These are phyloP conservation scores for Myrmecophaga tridactyla DNA, from an alignment of 2,113 vertebrate species.

Conservation along the genomic window DNA sequence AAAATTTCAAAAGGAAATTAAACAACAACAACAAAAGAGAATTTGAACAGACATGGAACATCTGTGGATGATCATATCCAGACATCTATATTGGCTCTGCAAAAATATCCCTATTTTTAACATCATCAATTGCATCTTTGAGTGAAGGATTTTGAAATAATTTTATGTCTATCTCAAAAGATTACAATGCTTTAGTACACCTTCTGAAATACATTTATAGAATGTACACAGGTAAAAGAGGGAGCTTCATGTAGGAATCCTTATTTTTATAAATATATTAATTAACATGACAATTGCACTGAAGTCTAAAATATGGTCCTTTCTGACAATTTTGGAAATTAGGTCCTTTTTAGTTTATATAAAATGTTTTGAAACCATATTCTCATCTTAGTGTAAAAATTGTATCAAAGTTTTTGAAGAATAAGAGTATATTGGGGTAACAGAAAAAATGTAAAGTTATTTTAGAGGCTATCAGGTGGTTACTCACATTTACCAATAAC, in stretches of 20 bases:
- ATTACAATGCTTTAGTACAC: conserved; percentile 19
- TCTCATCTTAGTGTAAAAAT: not conserved
- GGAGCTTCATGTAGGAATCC: not conserved
- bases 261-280: conserved; percentile 23
- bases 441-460: not conserved
- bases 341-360: conserved; percentile 44
- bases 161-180: conserved; percentile 30
- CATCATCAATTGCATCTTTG: not conserved
- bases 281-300: conserved; percentile 20
- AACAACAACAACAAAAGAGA: too few relatives aligned
- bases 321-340: not conserved
- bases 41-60: not conserved
- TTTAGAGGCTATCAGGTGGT: not conserved
- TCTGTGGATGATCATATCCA: not conserved
- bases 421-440: not conserved
- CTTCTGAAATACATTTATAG: conserved; percentile 40
- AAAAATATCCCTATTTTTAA: not conserved
- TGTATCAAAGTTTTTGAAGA: not conserved
- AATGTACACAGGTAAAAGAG: not conserved
- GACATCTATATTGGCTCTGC: not conserved
- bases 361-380: not conserved
- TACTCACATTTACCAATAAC: not conserved
- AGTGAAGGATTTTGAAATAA: conserved; percentile 31
- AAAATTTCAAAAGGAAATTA: conserved; percentile 23
- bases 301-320: not conserved